These are phyloP conservation scores for Cyprinus carpio DNA, from an alignment of 2,113 vertebrate species.

Conservation along the genomic window DNA sequence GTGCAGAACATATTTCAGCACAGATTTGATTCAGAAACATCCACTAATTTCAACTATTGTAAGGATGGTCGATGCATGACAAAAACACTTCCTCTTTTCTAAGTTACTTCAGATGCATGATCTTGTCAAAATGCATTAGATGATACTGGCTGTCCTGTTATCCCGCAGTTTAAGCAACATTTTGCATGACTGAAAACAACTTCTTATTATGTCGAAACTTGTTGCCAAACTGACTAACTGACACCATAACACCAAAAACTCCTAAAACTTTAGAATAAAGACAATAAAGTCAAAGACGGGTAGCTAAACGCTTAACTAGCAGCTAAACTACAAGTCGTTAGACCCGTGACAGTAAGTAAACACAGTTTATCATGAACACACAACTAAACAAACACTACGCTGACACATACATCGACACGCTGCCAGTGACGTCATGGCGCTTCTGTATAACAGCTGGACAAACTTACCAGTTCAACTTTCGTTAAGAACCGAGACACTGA, in stretches of 20 bases:
- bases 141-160: background rate
- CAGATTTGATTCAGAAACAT: background rate
- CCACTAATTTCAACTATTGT: background rate
- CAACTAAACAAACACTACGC: background rate
- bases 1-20: background rate
- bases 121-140: background rate
- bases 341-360: background rate
- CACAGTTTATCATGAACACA: background rate
- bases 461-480: background rate
- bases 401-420: background rate
- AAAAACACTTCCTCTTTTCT: background rate
- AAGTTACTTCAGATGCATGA: background rate
- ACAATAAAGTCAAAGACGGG: background rate
- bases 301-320: background rate
- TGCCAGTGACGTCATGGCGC: background rate
- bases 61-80: background rate
- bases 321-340: background rate
- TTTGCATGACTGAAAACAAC: background rate
- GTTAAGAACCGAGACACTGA: background rate
- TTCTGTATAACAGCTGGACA: background rate
- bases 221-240: background rate
- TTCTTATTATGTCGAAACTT: background rate
- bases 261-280: too few species aligned
- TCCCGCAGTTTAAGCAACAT: background rate
- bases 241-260: too few species aligned